phyloP scores from a whole-genome alignment of 2,113 vertebrate genomes.

The Phalacrocorax carbo region DNA sequence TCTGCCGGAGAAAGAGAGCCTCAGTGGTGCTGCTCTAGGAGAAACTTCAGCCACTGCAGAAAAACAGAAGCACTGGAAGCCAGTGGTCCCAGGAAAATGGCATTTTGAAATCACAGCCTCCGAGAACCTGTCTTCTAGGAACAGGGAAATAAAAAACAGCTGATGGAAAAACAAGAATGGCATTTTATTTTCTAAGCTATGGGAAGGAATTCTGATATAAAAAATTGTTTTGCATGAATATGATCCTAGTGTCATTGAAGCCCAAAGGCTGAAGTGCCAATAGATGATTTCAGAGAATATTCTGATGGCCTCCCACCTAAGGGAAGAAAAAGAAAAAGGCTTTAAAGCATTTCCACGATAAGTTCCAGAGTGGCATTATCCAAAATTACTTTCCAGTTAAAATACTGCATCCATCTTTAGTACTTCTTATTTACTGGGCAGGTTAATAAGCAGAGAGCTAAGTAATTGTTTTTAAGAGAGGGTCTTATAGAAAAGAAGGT shows the following conservation, averaged over 20 bases:
- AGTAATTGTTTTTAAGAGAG: neutral
- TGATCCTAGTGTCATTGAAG: neutral
- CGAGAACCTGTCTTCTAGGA: slow-evolving; percentile 18
- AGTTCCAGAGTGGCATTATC: neutral
- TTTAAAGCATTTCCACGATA: neutral
- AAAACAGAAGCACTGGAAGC: neutral
- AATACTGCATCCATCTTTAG: neutral
- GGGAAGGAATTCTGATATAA: neutral
- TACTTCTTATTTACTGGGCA: neutral
- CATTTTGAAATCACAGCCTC: slow-evolving; percentile 29
- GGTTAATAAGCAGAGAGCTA: neutral
- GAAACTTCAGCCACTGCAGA: neutral
- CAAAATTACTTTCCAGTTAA: neutral
- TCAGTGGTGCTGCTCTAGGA: neutral
- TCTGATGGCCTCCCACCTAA: neutral
- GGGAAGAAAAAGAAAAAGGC: neutral
- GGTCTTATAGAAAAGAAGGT: neutral
- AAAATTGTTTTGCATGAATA: neutral
- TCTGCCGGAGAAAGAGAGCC: neutral
- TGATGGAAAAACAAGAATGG: neutral
- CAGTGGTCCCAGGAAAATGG: neutral
- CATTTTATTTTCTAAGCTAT: neutral
- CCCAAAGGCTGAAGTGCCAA: neutral
- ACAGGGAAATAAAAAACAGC: neutral
- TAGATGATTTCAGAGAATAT: neutral